Base-by-base conservation (phyloP, 2,113 vertebrate genomes). In the Turdus rufiventris region DNA sequence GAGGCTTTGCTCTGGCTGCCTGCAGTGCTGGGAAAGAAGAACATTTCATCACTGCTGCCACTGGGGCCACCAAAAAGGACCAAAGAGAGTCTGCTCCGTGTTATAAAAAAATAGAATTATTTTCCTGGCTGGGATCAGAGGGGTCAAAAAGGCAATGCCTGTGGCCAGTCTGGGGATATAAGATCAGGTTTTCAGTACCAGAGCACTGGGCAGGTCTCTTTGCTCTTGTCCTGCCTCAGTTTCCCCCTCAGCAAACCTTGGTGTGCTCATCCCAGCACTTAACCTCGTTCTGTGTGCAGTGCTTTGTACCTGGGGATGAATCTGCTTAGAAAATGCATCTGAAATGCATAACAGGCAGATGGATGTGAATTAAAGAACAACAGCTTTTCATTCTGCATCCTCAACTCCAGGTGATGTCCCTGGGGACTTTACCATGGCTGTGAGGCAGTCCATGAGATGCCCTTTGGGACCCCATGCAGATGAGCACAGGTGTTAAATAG, bases 401-500 rank as follows among this genome's bases (percentile, higher is more conserved):
- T 29, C 31, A 85, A 6, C 36, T 50, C n/a, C 6, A 31, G 58
- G 51, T 61, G 85, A 65, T 25, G 66, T 60, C 70, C 66, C 75
- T 38, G 67, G 47, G 53, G 87, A 31, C 26, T 4, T 56, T 6
- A 11, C 54, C 8, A 0, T 24, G 84, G 61, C 82, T 6, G 3
- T 31, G 77, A 72, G 70, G 26, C 79, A 43, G 4, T 56, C 57
- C 45, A 47, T 47, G 40, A 29, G 51, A 5, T 58, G 76, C 7
- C 20, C 24, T 50, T n/a, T 43, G 60, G 83, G 88, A 61, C 45
- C 42, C 61, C 19, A 0, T 10, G 5, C 0, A 58, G 79, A 51
- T 67, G 91, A 95, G 74, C 71, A 51, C 57, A 95, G 94, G 75
- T 94, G 94, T 95, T 87, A 89, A 95, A 94, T 33, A 25, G 45